Evolutionary conservation across 2,888 invertebrate species (phyloP).

Genomic region (Coronaproctus castanopsis): DNA sequence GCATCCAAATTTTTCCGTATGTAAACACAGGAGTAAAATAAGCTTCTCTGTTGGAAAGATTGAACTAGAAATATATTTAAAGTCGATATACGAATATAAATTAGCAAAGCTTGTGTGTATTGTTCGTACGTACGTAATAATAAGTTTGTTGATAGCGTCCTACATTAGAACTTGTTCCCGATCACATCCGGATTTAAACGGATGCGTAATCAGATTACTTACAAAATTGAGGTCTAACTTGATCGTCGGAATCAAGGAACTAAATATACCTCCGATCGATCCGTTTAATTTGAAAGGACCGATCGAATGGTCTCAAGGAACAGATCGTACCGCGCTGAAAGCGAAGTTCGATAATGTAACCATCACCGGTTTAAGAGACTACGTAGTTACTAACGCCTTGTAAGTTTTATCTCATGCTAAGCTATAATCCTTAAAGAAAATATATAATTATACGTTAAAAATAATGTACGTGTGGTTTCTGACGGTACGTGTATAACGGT

Average conservation of each 20-base stretch:
- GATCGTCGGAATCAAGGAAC: constrained; percentile 18
- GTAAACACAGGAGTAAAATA: too few species aligned
- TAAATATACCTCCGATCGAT: constrained; percentile 20
- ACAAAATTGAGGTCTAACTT: constrained; percentile 16
- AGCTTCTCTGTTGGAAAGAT: too few species aligned
- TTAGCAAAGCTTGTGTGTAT: too few species aligned
- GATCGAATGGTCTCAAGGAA: constrained; percentile 19
- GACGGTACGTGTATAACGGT: too few species aligned
- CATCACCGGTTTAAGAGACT: constrained; percentile 16
- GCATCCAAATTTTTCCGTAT: too few species aligned
- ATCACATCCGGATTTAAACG: constrained; percentile 22
- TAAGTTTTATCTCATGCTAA: constrained; percentile 13
- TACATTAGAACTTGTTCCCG: constrained; percentile 22
- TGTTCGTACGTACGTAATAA: too few species aligned
- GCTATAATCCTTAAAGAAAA: background rate
- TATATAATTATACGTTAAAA: background rate
- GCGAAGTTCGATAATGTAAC: constrained; percentile 18
- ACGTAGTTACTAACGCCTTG: constrained; percentile 16
- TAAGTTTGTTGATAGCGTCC: too few species aligned
- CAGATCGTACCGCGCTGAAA: constrained; percentile 18
- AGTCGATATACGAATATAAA: too few species aligned
- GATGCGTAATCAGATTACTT: constrained; percentile 21
- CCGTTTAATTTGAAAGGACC: constrained; percentile 19
- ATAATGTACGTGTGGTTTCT: too few species aligned
- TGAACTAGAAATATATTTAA: too few species aligned